Percentiles rank a stretch among this genome's conserved stretches.
Conservation (phyloP, 2,888 invertebrate genomes). For the Brachyptera putata region DNA sequence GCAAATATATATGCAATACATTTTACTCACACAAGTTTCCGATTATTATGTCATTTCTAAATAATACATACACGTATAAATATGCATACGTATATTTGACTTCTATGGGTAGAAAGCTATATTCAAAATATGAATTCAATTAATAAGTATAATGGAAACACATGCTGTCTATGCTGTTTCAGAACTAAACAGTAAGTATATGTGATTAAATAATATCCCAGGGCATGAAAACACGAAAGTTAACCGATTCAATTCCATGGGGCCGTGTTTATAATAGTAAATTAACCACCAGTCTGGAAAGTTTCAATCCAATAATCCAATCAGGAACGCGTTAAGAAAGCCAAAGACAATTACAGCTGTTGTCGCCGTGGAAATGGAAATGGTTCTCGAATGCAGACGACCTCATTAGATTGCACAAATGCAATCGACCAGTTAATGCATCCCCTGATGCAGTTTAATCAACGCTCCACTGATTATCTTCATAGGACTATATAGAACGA, state of each 20-base stretch:
- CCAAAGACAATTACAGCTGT: background rate
- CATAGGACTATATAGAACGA: too few relatives aligned
- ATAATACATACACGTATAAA: too few relatives aligned
- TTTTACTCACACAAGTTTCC: too few relatives aligned
- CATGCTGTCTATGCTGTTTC: background rate
- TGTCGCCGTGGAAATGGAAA: background rate
- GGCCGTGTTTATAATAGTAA: background rate
- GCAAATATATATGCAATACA: too few relatives aligned
- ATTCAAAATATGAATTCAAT: too few relatives aligned
- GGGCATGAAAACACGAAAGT: slow-evolving; percentile 11
- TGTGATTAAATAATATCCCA: background rate
- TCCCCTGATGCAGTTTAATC: background rate
- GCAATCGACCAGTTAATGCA: background rate
- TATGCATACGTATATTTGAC: too few relatives aligned
- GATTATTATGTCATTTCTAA: too few relatives aligned
- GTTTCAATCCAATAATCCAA: slow-evolving; percentile 10
- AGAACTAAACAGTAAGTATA: background rate
- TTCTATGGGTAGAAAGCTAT: too few relatives aligned
- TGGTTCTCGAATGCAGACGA: too few relatives aligned
- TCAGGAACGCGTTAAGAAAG: slow-evolving; percentile 2
- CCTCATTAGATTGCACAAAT: background rate
- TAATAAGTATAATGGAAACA: slow-evolving; percentile 1
- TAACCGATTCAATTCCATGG: slow-evolving; percentile 5
- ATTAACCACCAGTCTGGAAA: slow-evolving; percentile 4
- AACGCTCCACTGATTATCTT: too few relatives aligned